Evolutionary conservation across 2,888 invertebrate genomes (phyloP), one percentile per base, ranked within the genome.

Genomic region (Eutolmus rufibarbis): DNA sequence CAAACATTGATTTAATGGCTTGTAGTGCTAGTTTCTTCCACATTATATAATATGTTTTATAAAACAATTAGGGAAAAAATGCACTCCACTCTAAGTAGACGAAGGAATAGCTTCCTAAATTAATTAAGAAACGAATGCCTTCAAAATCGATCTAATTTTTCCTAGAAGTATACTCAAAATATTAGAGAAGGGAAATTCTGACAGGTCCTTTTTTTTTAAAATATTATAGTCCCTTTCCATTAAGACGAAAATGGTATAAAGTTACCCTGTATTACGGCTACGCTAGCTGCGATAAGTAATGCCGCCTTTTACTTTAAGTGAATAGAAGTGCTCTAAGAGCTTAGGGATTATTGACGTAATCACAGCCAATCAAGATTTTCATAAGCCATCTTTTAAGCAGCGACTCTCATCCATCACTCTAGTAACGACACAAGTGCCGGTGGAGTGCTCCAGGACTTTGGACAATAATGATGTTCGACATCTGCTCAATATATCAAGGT

Each of bases 341-440:
- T 78, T 43, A 43, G 40, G 78, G 78, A 78, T 43, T 78, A 78
- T 23, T 78, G 23, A 78, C 23, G 37, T 78, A 78, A 78, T 78
- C 78, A 43, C 78, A 40, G 43, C n/a, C 40, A 78, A 78, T 78
- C 43, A 78, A 43, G 43, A 78, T 78, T 78, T 43, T 43, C 37
- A 78, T 78, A 78, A 78, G 43, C 43, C n/a, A 40, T 78, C 78
- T 78, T 78, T 40, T 23, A 43, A 43, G 19, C 23, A 19, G 43
- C 40, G 43, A 14, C 23, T 40, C 66, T 43, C 78, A 34, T 40
- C 43, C 43, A 78, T 78, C 78, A 78, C 23, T 19, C 78, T 28
- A 28, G 28, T 12, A 66, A 23, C 23, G 66, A 12, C 66, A 66
- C 66, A 23, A 66, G 66, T 66, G 23, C 66, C 66, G 3, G 23